phyloP scores from a whole-genome alignment of 2,113 vertebrate species.

The Ailurus styani region DNA sequence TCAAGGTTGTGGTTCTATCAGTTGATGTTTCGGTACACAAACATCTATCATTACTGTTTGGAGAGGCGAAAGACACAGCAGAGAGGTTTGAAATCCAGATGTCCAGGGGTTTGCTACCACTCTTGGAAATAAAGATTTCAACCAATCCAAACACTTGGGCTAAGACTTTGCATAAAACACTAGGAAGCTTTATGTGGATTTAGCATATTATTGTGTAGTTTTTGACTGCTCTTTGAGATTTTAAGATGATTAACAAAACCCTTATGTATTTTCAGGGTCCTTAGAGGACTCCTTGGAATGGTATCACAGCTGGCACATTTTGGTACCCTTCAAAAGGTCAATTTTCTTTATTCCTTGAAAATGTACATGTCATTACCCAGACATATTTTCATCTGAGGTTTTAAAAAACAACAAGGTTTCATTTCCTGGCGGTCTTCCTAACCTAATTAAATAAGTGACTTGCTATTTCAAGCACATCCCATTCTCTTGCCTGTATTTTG shows the following conservation, averaged over 20 bases:
- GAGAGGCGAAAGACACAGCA: not conserved
- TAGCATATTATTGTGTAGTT: not conserved
- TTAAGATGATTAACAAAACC: conserved; percentile 49
- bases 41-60: not conserved
- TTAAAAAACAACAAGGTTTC: conserved; percentile 6
- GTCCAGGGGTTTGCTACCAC: not conserved
- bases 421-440: conserved; percentile 56
- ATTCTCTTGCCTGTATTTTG: conserved; percentile 70
- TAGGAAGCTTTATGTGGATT: conserved; percentile 26
- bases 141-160: conserved; percentile 7
- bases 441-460: conserved; percentile 67
- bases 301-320: not conserved
- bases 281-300: not conserved
- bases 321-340: not conserved
- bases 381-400: conserved; percentile 37
- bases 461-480: conserved; percentile 51
- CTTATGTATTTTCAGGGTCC: not conserved
- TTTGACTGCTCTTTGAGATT: conserved; percentile 9
- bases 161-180: conserved; percentile 34
- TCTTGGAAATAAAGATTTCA: conserved; percentile 43
- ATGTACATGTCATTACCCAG: not conserved
- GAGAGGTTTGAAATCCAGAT: conserved; percentile 27
- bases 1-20: conserved; percentile 13
- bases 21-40: not conserved
- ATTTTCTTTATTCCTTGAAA: conserved; percentile 35